Base-by-base conservation (phyloP, 2,888 invertebrate genomes). In the Ischnus inquisitorius region DNA sequence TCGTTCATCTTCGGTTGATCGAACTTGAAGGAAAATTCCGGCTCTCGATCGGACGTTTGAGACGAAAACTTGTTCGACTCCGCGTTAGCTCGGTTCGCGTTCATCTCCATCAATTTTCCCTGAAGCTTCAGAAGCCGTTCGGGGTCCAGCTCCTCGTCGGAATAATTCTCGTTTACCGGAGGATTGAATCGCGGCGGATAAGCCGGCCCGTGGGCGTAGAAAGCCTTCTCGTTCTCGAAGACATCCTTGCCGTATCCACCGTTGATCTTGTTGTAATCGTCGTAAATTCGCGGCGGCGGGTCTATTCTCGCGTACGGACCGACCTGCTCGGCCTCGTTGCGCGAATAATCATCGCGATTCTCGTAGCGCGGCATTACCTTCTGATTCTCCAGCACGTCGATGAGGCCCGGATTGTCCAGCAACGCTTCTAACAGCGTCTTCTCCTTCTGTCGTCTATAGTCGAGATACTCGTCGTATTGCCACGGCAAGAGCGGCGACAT, bases 1-100 rank as follows among this genome's bases (percentile, higher is more conserved):
- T 90, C 88, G 16, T 86, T 79, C n/a, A 87, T 60, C 68, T 87
- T 87, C 1, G 88, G 77, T 19, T 89, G 85, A 54, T 88, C 87
- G 75, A 93, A 93, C n/a, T 84, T 85, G 81, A 88, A 93, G 8
- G 91, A 92, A 81, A 93, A 93, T 75, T 89, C 88, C 4, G 91
- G 90, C 62, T 83, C 68, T 43, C 82, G 85, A 48, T 87, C 84
- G 43, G 64, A 41, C 8, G 25, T 64, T 16, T 48, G 12, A 3
- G 57, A 19, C 6, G 65, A 46, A 3, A 46, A 16, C 48, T 39
- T 39, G 0, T 65, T 25, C 4, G 67, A 60, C 3, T 77, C 74
- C 28, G 19, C 41, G 12, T 19, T 57, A 5, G 14, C 48, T 51
- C 54, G 19, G 57, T 81, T 34, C 0, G 34, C 28, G 25, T 74